These are phyloP conservation scores for Rotaria socialis DNA, from an alignment of 2,888 invertebrate species.

Conservation along the genomic window DNA sequence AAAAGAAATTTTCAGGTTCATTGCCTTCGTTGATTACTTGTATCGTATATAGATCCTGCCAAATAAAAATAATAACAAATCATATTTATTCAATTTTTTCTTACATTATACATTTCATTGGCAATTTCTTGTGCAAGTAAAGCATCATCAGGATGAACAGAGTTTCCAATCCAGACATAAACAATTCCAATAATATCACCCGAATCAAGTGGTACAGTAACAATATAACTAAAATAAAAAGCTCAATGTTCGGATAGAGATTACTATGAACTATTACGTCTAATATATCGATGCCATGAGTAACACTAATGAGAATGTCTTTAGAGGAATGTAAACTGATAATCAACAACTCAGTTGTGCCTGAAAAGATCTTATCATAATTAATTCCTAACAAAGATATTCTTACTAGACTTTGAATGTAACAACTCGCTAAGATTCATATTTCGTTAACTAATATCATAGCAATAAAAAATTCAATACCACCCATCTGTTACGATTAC, in stretches of 20 bases:
- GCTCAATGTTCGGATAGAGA: background rate
- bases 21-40: slow-evolving; percentile 74
- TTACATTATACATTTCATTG: slow-evolving; percentile 72
- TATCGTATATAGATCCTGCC: slow-evolving; percentile 58
- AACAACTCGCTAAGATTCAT: too few species aligned
- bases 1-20: slow-evolving; percentile 96
- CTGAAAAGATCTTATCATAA: too few species aligned
- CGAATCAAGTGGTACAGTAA: slow-evolving; percentile 45
- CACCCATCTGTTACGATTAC: too few species aligned
- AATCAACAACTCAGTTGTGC: too few species aligned
- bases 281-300: too few species aligned
- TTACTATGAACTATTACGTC: too few species aligned
- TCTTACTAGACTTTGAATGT: too few species aligned
- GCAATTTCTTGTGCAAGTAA: slow-evolving; percentile 87
- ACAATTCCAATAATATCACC: slow-evolving; percentile 90
- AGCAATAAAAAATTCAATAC: too few species aligned
- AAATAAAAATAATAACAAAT: slow-evolving; percentile 38
- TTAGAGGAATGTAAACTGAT: too few species aligned
- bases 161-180: slow-evolving; percentile 91
- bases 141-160: slow-evolving; percentile 95
- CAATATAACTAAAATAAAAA: slow-evolving; percentile 35
- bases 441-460: too few species aligned
- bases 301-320: too few species aligned
- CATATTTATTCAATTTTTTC: slow-evolving; percentile 3
- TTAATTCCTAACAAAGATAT: too few species aligned